These are phyloP conservation scores for Panopea generosa DNA, from an alignment of 2,888 invertebrate genomes.

Conservation along the genomic window DNA sequence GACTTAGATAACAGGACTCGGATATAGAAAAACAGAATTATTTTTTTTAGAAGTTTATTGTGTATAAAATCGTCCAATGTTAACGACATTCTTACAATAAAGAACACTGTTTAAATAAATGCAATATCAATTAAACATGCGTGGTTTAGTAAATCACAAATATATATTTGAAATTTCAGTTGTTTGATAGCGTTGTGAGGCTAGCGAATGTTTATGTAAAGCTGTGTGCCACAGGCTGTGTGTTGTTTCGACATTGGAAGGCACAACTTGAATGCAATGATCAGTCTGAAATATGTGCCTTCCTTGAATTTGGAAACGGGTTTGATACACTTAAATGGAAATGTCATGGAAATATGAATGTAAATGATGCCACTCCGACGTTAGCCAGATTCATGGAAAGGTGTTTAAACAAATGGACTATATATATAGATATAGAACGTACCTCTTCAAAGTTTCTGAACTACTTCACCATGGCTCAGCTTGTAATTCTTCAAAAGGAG, in stretches of 20 bases:
- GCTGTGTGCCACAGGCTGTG: conserved; percentile 74
- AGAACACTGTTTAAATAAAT: too few relatives aligned
- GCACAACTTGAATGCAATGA: conserved; percentile 28
- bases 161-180: too few relatives aligned
- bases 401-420: conserved; percentile 71
- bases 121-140: too few relatives aligned
- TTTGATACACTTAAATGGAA: too few relatives aligned
- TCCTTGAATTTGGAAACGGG: conserved; percentile 53
- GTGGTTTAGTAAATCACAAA: too few relatives aligned
- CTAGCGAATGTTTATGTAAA: conserved; percentile 73
- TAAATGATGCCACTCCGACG: conserved; percentile 58
- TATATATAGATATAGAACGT: conserved; percentile 67
- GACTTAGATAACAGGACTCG: too few relatives aligned
- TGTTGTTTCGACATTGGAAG: conserved; percentile 75
- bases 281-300: conserved; percentile 45
- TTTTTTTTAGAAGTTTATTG: too few relatives aligned
- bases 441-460: conserved; percentile 69
- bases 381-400: conserved; percentile 72
- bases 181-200: conserved; percentile 73
- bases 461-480: background rate
- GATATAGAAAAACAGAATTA: too few relatives aligned
- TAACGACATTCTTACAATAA: too few relatives aligned
- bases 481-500: too few relatives aligned
- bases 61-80: too few relatives aligned
- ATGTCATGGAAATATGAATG: conserved; percentile 27